A percentile compares a stretch with the other conserved stretches of the same genome.
Evolutionary conservation across 2,888 invertebrate genomes (phyloP).

Genomic region (Blomia tropicalis): DNA sequence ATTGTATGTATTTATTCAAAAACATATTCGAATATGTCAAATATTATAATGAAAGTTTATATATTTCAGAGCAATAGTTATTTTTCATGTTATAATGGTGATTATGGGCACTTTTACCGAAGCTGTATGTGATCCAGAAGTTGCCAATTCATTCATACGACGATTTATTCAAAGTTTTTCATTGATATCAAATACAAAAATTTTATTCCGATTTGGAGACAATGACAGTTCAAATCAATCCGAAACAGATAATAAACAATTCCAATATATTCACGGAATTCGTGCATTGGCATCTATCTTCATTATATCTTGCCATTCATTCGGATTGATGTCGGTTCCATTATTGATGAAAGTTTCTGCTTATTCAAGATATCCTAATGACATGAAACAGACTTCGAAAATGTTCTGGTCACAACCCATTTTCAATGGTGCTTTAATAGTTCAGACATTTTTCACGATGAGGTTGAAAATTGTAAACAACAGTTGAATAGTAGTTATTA

Average conservation of each 20-base stretch:
- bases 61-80: neutral
- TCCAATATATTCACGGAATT: conserved; percentile 18
- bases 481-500: no score
- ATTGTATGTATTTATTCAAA: conserved; percentile 6
- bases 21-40: neutral
- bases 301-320: conserved; percentile 13
- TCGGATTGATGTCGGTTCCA: neutral
- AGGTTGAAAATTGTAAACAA: neutral
- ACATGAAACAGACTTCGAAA: neutral
- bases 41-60: neutral
- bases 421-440: conserved; percentile 9
- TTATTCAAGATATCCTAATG: neutral
- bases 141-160: no score
- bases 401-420: neutral
- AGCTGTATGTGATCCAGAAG: neutral
- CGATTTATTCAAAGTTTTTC: conserved; percentile 15
- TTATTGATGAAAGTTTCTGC: neutral
- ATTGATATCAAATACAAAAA: neutral
- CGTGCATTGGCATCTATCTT: conserved; percentile 3
- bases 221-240: no score
- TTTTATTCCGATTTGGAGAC: conserved; percentile 9
- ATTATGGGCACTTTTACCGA: neutral
- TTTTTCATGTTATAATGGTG: neutral
- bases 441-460: conserved; percentile 16
- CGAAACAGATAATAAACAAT: neutral